Evolutionary conservation across 2,888 invertebrate genomes (phyloP).

Genomic region (Ophion slaviceki): DNA sequence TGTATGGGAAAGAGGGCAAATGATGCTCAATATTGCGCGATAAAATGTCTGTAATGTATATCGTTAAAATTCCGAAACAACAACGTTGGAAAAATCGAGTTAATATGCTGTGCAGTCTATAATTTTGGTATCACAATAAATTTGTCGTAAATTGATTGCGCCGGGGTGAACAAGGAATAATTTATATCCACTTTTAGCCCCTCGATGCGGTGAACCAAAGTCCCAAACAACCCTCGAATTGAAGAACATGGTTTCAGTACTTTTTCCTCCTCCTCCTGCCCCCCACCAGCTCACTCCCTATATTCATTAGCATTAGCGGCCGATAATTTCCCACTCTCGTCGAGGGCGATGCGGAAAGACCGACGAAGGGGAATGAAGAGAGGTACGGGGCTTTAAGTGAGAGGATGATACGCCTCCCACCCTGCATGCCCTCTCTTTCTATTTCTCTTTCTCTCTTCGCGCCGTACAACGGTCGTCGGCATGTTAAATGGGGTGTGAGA

Average conservation of each 20-base stretch:
- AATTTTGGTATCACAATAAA: slow-evolving; percentile 13
- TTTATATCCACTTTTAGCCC: slow-evolving; percentile 22
- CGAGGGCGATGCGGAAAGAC: slow-evolving; percentile 59
- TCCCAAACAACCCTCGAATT: slow-evolving; percentile 60
- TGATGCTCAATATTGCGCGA: too few relatives aligned
- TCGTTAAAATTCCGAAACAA: too few relatives aligned
- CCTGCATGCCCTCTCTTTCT: slow-evolving; percentile 1
- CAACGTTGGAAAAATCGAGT: too few relatives aligned
- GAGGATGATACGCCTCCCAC: slow-evolving; percentile 42
- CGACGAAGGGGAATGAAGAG: slow-evolving; percentile 8
- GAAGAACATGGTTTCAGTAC: slow-evolving; percentile 64
- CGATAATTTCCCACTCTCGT: slow-evolving; percentile 80
- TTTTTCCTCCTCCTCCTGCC: slow-evolving; percentile 60
- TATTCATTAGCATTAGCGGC: slow-evolving; percentile 81
- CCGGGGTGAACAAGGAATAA: slow-evolving; percentile 28
- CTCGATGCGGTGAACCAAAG: slow-evolving; percentile 33
- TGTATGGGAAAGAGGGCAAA: too few relatives aligned
- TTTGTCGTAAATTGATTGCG: slow-evolving; percentile 30
- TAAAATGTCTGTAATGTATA: too few relatives aligned
- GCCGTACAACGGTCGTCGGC: slow-evolving; percentile 67
- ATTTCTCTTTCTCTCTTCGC: slow-evolving; percentile 13
- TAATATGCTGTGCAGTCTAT: not conserved
- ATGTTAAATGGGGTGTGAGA: slow-evolving; percentile 76
- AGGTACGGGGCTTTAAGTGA: slow-evolving; percentile 40
- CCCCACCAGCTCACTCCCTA: slow-evolving; percentile 65